phyloP scores from a whole-genome alignment of 1,140 invertebrate species.

The Dreissena rostriformis region DNA sequence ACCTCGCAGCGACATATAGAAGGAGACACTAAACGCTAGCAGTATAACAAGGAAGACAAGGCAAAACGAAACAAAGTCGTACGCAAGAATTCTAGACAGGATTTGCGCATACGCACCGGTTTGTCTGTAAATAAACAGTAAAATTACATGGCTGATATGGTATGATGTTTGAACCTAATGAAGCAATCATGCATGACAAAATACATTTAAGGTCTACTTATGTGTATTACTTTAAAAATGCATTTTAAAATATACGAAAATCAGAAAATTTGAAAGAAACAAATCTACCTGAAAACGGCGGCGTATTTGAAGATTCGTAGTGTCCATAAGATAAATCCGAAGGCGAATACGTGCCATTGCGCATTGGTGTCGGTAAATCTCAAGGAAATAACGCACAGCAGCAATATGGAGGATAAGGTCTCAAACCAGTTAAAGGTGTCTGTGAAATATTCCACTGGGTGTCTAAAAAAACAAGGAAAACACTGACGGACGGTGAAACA shows the following conservation, averaged over 20 bases:
- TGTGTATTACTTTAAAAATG: too few species aligned
- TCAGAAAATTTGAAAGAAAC: neutral
- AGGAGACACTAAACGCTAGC: conserved; percentile 69
- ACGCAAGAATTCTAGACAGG: conserved; percentile 62
- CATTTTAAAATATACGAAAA: too few species aligned
- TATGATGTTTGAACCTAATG: too few species aligned
- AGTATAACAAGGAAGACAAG: conserved; percentile 68
- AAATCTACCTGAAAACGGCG: conserved; percentile 65
- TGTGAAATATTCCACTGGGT: conserved; percentile 66
- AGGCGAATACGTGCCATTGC: conserved; percentile 68
- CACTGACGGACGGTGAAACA: too few species aligned
- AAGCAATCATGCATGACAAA: neutral
- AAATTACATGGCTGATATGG: too few species aligned
- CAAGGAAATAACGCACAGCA: conserved; percentile 64
- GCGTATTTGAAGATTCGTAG: conserved; percentile 71
- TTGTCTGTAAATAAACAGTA: conserved; percentile 58
- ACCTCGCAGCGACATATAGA: conserved; percentile 66
- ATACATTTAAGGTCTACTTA: too few species aligned
- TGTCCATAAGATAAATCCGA: conserved; percentile 69
- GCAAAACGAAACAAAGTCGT: conserved; percentile 71
- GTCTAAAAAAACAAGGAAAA: conserved; percentile 59
- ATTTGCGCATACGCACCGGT: conserved; percentile 73
- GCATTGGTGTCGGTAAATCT: conserved; percentile 57
- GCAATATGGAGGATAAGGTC: conserved; percentile 53
- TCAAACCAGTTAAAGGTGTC: conserved; percentile 71